Conservation (phyloP, 2,113 vertebrate genomes). For the Podiceps cristatus region DNA sequence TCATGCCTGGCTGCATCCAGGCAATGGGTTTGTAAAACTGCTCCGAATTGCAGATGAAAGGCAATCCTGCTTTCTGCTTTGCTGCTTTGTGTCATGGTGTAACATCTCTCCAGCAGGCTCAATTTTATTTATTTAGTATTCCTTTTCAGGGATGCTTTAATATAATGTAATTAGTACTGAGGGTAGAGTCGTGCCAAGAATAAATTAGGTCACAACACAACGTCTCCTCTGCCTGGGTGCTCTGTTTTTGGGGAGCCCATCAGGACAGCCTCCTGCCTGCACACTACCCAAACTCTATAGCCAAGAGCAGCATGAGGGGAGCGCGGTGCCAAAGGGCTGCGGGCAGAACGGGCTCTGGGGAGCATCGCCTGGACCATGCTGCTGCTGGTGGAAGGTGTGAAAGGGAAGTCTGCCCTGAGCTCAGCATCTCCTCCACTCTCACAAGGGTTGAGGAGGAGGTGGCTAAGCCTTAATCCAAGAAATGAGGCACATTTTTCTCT, state of each 20-base stretch:
- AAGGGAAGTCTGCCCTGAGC: fast-evolving
- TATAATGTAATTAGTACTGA: not conserved
- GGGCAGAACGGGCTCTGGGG: fast-evolving
- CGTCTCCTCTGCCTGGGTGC: not conserved
- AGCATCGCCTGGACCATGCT: not conserved
- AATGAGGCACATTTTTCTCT: not conserved
- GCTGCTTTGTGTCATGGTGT: not conserved
- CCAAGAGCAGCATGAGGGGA: fast-evolving
- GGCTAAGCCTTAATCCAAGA: not conserved
- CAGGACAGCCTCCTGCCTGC: not conserved
- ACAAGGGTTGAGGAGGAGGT: not conserved
- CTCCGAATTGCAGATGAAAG: not conserved
- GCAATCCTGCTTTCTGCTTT: not conserved
- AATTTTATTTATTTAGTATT: not conserved
- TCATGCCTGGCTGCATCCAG: not conserved
- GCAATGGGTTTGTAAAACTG: not conserved
- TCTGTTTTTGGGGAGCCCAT: not conserved
- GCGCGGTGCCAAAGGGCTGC: fast-evolving
- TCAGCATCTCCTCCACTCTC: not conserved
- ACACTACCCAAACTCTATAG: not conserved
- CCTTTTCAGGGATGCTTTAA: not conserved
- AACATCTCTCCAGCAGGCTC: not conserved
- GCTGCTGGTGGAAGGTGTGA: not conserved
- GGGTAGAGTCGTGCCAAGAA: not conserved
- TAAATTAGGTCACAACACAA: not conserved